Conservation (phyloP, 2,797 vertebrate genomes). For the Arremon brunneinucha region DNA sequence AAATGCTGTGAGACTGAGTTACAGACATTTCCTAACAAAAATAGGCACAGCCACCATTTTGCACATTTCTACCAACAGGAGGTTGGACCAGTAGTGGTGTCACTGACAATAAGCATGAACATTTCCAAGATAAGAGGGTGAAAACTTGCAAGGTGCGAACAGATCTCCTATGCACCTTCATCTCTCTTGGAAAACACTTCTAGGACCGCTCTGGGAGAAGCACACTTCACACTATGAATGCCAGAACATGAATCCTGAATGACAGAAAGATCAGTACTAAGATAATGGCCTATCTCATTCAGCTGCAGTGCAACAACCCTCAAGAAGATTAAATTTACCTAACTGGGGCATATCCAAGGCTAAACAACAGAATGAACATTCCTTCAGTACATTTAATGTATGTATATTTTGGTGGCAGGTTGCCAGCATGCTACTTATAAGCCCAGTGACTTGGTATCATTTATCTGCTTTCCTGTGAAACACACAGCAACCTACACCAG, state of each 20-base stretch:
- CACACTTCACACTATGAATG: conserved; percentile 22
- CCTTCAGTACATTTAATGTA: conserved; percentile 72
- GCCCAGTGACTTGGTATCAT: conserved; percentile 70
- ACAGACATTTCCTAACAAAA: neutral
- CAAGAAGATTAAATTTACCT: conserved; percentile 73
- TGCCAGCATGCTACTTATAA: conserved; percentile 74
- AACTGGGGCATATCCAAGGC: conserved; percentile 69
- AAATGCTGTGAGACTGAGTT: fast-evolving
- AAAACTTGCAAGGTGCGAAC: neutral
- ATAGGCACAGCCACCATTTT: neutral
- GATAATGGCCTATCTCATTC: conserved; percentile 66
- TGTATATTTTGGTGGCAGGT: conserved; percentile 73
- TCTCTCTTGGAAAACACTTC: neutral
- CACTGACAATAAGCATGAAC: neutral
- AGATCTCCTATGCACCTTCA: neutral
- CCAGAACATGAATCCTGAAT: conserved; percentile 55
- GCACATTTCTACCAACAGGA: neutral
- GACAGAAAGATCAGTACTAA: conserved; percentile 67
- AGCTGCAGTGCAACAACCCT: conserved; percentile 54
- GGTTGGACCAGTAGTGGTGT: neutral
- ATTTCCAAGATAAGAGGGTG: neutral
- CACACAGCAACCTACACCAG: conserved; percentile 55
- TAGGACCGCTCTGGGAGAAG: neutral
- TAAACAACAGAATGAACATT: conserved; percentile 75
- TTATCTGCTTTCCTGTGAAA: conserved; percentile 72